Base-by-base conservation (phyloP, 2,113 vertebrate species). In the Todiramphus chloris region DNA sequence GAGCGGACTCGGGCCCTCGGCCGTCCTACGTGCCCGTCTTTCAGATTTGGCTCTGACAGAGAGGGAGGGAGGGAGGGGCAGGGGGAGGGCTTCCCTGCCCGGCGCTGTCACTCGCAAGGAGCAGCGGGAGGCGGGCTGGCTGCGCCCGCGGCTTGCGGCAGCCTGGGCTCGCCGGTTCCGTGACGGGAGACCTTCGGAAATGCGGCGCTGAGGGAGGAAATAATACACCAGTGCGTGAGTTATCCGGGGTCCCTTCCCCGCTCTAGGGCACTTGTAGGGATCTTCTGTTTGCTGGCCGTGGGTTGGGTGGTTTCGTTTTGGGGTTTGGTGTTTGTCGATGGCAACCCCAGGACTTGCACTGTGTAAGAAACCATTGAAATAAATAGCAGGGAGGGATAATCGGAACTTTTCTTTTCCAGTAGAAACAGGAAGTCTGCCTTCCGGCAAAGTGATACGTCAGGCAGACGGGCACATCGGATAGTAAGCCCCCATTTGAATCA, bases 401-500 rank as follows among this genome's bases (percentile, higher is more conserved):
- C 2, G 25, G 48, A 72, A 37, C 12, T 66, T 12, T 55, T 11
- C 66, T 9, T 16, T 56, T 16, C 17, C 39, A 31, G 21, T 15
- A 64, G 44, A 27, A 87, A n/a, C 79, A 77, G 87, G 62, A 78
- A 87, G 27, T 24, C 43, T 95, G 69, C 43, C 7, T 84, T 56
- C 12, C 53, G 86, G 74, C 55, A 13, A 33, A 77, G 43, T 4
- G 33, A 6, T 10, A 0, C 0, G 1, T 60, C 46, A 60, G 83
- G 83, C 33, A 19, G 66, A 4, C 0, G 41, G 43, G 60, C 50
- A 37, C 37, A 41, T 21, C 1, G 30, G 51, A 3, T 5, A 21
- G 80, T 15, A 10, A 94, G 19, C 59, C 72, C 77, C 69, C 2
- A 0, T 15, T 31, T 0, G 3, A 16, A 5, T 13, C 2, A 4